These are phyloP conservation scores for Drosophila ogumai DNA, from an alignment of 1,140 invertebrate genomes.

Conservation along the genomic window DNA sequence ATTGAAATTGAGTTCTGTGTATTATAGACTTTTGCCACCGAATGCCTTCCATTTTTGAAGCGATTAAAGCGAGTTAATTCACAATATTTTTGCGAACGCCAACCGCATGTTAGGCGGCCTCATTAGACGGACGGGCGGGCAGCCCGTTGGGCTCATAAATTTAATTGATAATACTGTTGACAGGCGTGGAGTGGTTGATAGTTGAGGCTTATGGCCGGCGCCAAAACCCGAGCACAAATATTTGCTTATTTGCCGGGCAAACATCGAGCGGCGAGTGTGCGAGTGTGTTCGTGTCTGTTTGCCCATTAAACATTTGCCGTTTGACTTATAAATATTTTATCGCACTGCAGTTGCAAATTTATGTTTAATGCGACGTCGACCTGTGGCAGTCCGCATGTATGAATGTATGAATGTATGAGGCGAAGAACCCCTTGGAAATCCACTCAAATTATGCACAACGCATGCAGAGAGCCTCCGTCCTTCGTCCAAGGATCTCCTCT, in stretches of 20 bases:
- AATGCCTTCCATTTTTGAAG: conserved; percentile 19
- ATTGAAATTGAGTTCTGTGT: conserved; percentile 4
- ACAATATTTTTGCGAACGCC: conserved; percentile 27
- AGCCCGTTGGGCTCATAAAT: conserved; percentile 50
- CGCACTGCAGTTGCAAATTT: conserved; percentile 45
- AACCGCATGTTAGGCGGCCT: conserved; percentile 24
- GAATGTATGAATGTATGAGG: conserved; percentile 54
- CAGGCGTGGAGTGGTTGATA: conserved; percentile 49
- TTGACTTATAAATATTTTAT: conserved; percentile 76
- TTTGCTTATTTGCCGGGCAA: conserved; percentile 56
- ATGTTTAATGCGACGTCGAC: conserved; percentile 30
- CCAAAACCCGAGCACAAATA: conserved; percentile 54
- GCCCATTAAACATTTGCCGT: conserved; percentile 72
- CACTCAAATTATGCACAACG: conserved; percentile 72
- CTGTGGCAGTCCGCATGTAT: conserved; percentile 31
- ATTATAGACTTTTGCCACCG: neutral
- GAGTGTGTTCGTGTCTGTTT: conserved; percentile 53
- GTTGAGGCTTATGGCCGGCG: conserved; percentile 34
- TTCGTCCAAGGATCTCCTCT: conserved; percentile 7
- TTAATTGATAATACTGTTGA: conserved; percentile 79
- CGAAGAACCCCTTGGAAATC: conserved; percentile 22
- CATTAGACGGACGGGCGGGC: conserved; percentile 29
- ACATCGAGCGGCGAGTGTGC: conserved; percentile 21
- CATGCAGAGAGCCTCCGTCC: conserved; percentile 31
- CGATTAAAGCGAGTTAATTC: conserved; percentile 67